Percentiles rank a stretch among this genome's conserved stretches.
Conservation (phyloP, 1,140 invertebrate species). For the Drosophila kepulauana region DNA sequence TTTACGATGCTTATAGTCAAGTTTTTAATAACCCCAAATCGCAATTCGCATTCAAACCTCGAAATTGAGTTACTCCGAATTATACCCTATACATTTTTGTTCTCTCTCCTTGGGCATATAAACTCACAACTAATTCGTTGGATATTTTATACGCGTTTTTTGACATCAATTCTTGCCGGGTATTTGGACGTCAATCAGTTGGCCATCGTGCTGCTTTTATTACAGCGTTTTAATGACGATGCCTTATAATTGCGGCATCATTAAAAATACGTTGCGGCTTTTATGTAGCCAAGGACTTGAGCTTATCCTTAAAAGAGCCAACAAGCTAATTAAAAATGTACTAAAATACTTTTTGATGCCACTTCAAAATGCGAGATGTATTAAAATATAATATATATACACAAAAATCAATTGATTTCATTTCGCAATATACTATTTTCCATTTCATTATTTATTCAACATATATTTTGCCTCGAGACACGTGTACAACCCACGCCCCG, state of each 20-base stretch:
- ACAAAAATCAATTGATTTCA: neutral
- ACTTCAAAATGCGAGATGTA: neutral
- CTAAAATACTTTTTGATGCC: conserved; percentile 9
- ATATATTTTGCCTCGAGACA: conserved; percentile 1
- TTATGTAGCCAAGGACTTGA: conserved; percentile 20
- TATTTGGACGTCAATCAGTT: neutral
- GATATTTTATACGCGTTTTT: too few species aligned
- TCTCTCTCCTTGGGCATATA: too few species aligned
- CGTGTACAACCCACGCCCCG: conserved; percentile 31
- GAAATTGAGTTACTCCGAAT: neutral
- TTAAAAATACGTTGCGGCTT: conserved; percentile 29
- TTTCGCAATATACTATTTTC: too few species aligned
- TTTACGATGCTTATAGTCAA: conserved; percentile 30
- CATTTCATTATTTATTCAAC: neutral
- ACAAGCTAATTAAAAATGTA: conserved; percentile 23
- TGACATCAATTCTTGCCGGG: neutral
- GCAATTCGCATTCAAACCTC: neutral
- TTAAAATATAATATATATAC: neutral
- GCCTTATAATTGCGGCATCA: conserved; percentile 26
- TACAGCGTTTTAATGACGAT: conserved; percentile 4
- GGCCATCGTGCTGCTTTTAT: neutral
- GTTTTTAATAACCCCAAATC: conserved; percentile 32
- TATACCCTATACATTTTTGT: conserved; percentile 1
- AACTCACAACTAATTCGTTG: too few species aligned
- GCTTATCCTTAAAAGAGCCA: conserved; percentile 8